A percentile compares a stretch with the other conserved stretches of the same genome.
Evolutionary conservation across 1,140 invertebrate species (phyloP).

Genomic region (Heliothis subflexa): DNA sequence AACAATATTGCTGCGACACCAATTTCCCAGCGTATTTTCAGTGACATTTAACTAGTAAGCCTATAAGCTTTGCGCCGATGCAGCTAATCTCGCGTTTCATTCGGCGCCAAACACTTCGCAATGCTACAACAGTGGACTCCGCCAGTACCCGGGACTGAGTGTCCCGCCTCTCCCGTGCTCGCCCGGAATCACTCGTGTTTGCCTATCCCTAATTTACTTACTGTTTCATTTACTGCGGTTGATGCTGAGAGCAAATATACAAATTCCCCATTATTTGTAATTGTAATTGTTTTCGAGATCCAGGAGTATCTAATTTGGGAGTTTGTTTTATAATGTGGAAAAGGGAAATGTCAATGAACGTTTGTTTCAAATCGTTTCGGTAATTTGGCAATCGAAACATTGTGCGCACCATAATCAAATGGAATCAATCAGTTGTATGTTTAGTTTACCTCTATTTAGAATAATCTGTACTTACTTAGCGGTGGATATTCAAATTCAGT

Average conservation of each 20-base stretch:
- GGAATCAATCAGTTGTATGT: no score
- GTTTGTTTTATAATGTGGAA: background rate
- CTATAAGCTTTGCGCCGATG: background rate
- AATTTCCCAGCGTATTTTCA: no score
- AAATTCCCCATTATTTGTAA: slow-evolving; percentile 15
- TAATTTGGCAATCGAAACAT: no score
- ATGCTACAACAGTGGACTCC: background rate
- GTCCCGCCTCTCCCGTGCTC: slow-evolving; percentile 24
- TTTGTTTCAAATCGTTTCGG: no score
- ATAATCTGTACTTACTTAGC: no score
- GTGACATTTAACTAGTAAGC: background rate
- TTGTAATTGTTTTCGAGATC: slow-evolving; percentile 26
- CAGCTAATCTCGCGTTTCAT: background rate
- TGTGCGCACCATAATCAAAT: no score
- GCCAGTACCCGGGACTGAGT: background rate
- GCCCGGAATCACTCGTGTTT: slow-evolving; percentile 26
- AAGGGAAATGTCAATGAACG: background rate
- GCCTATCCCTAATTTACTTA: slow-evolving; percentile 27
- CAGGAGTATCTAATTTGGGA: background rate
- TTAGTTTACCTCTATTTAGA: no score
- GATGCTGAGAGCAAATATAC: slow-evolving; percentile 26
- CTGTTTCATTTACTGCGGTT: slow-evolving; percentile 5
- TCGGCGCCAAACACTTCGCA: background rate
- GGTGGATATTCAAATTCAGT: no score
- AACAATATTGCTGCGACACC: no score